Evolutionary conservation across 2,113 vertebrate species (phyloP), one percentile per base, ranked within the genome.

Genomic region (Anolis sagrei): DNA sequence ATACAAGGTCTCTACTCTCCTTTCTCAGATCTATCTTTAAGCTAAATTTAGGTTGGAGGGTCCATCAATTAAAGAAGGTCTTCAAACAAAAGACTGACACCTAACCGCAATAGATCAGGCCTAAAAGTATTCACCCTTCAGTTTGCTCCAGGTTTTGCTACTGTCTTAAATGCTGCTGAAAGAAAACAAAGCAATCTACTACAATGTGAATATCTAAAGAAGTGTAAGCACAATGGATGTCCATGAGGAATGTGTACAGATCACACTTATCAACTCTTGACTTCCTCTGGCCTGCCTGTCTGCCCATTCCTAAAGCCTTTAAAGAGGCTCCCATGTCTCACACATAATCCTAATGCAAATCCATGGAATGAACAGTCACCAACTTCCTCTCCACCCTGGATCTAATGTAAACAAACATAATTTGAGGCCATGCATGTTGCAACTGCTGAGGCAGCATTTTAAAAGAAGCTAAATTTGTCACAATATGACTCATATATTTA

Each of bases 121-220:
- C 81, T 84, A 89, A 76, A n/a, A 75, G 81, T 70, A 72, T 86
- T 44, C 16, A 25, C 54, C 66, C 79, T 76, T 76, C 62, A 62
- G 25, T 74, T 81, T 64, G 64, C 19, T 82, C 36, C 13, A 44
- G 36, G 78, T 49, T 80, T 86, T 32, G 27, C 62, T 54, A 48
- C 34, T 27, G 62, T 0, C 3, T 62, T 80, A 90, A 90, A 89
- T 86, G 89, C 79, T 93, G 90, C 79, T 87, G 84, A 87, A 61
- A 87, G 70, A 6, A 0, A 88, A 87, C 21, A 23, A 74, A 48
- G 78, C 3, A 13, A 84, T 48, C 84, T 39, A 72, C 27, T 48
- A 19, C 16, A 18, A n/a, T 58, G 3, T n/a, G 21, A 48, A 83
- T 83, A 58, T 76, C 21, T 9, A 70, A 86, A 48, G 68, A 78